phyloP scores from a whole-genome alignment of 2,113 vertebrate genomes.

The Noturus placidus region DNA sequence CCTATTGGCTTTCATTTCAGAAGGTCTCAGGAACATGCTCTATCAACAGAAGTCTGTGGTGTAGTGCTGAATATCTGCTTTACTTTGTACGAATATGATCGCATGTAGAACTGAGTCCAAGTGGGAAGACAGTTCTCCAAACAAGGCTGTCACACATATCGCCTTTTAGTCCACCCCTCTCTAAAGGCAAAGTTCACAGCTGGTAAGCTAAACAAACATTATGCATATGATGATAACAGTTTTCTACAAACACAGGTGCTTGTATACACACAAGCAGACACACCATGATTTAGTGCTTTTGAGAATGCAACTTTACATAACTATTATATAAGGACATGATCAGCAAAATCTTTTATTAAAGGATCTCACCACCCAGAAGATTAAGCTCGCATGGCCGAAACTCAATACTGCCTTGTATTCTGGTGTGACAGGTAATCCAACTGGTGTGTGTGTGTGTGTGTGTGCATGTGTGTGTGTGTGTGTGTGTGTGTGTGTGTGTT shows the following conservation, averaged over 20 bases:
- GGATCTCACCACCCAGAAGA: constrained; percentile 38
- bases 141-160: constrained; percentile 38
- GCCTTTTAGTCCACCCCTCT: constrained; percentile 13
- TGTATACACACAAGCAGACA: constrained; percentile 17
- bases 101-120: constrained; percentile 11
- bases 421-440: constrained; percentile 1
- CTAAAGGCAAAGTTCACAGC: constrained; percentile 41
- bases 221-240: constrained; percentile 42
- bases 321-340: constrained; percentile 22
- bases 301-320: constrained; percentile 18
- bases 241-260: constrained; percentile 38
- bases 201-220: constrained; percentile 46
- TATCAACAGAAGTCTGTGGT: constrained; percentile 54
- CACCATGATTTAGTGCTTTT: constrained; percentile 25
- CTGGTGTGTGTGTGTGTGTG: constrained; percentile 34
- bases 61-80: constrained; percentile 56
- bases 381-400: constrained; percentile 60
- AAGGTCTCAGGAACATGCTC: constrained; percentile 59
- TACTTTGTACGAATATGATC: constrained; percentile 34
- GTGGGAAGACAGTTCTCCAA: constrained; percentile 39
- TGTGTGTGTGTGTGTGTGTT: constrained; percentile 34
- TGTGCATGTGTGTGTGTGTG: constrained; percentile 38
- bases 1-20: constrained; percentile 77
- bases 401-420: constrained; percentile 56
- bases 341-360: constrained; percentile 26